A percentile compares a stretch with the other conserved stretches of the same genome.
Conservation (phyloP, 2,113 vertebrate genomes). For the Castor canadensis region DNA sequence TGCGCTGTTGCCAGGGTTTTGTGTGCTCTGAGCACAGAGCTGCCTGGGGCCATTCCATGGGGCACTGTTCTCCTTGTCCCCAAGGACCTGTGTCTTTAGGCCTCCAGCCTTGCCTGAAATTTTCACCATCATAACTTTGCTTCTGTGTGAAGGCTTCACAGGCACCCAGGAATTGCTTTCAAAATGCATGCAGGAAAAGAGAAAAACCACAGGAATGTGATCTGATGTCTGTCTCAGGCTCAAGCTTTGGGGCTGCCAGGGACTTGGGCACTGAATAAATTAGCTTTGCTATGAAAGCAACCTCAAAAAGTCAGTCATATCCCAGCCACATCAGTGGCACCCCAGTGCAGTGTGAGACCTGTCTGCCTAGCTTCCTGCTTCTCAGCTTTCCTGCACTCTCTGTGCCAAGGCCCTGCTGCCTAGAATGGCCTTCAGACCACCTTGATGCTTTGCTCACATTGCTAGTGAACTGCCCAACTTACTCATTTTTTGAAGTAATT, state of each 20-base stretch:
- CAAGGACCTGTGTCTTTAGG: neutral
- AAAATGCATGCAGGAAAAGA: neutral
- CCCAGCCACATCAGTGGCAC: neutral
- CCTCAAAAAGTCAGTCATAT: neutral
- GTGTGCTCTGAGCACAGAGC: neutral
- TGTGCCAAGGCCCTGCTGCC: neutral
- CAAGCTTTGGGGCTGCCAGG: neutral
- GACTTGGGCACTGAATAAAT: neutral
- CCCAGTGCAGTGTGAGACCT: neutral
- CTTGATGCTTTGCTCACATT: neutral
- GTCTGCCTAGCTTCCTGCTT: slow-evolving; percentile 49
- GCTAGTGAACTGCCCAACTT: neutral
- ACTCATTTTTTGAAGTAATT: neutral
- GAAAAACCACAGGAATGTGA: slow-evolving; percentile 43
- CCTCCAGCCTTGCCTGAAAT: neutral
- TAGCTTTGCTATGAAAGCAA: neutral
- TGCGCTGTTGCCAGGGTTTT: neutral
- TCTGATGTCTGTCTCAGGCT: neutral
- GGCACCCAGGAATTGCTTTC: neutral
- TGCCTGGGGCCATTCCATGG: neutral
- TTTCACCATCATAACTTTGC: neutral
- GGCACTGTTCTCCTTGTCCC: neutral
- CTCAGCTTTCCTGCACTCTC: neutral
- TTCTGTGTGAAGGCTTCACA: neutral
- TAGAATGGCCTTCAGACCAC: neutral